Conservation (phyloP, 2,113 vertebrate genomes). For the Nothoprocta perdicaria region DNA sequence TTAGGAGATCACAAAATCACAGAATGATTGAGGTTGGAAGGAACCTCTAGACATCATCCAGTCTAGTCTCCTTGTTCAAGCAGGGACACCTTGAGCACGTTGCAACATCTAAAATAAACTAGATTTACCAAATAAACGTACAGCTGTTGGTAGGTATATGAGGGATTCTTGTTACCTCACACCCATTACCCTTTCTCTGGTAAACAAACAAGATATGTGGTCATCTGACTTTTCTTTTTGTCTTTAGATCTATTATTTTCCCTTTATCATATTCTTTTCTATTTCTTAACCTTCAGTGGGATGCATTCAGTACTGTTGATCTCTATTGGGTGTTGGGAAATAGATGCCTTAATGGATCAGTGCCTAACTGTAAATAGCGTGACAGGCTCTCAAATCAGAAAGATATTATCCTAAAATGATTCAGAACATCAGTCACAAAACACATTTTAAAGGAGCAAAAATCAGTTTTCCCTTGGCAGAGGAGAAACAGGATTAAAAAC, state of each 20-base stretch:
- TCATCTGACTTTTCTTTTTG: neutral
- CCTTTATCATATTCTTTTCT: neutral
- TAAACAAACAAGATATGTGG: neutral
- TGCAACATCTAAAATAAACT: neutral
- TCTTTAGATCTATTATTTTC: neutral
- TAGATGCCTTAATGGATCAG: neutral
- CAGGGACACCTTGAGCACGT: too few species aligned
- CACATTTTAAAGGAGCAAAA: conserved; percentile 4
- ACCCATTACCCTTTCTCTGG: neutral
- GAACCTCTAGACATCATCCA: too few species aligned
- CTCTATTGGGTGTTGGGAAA: neutral
- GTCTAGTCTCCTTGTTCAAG: too few species aligned
- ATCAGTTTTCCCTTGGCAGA: neutral
- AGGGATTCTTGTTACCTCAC: neutral
- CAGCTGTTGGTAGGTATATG: neutral
- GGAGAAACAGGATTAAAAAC: neutral
- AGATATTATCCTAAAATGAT: neutral
- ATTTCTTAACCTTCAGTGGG: neutral
- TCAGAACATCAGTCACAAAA: neutral
- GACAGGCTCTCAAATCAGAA: neutral
- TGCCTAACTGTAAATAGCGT: neutral
- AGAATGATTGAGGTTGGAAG: too few species aligned
- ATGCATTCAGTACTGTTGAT: neutral
- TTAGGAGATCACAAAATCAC: neutral
- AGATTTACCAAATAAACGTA: neutral